phyloP scores from a whole-genome alignment of 92 coral and sea anemone genomes.

The Parazoanthus swiftii region DNA sequence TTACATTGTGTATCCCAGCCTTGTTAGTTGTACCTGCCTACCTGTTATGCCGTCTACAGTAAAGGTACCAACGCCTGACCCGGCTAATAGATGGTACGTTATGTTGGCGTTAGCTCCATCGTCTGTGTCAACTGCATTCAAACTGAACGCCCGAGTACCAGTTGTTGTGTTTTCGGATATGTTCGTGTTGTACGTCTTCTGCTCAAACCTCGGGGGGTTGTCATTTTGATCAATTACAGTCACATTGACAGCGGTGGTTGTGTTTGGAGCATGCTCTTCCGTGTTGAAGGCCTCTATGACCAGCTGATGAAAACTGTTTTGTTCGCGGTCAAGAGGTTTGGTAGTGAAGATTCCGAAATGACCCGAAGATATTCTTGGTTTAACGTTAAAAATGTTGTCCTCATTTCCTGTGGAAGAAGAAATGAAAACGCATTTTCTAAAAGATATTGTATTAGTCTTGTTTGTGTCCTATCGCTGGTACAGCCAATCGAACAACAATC shows the following conservation, averaged over 20 bases:
- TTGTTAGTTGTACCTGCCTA: neutral
- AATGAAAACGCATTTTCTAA: neutral
- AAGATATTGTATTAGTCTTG: no score
- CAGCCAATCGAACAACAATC: no score
- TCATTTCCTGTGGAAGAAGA: slow-evolving; percentile 43
- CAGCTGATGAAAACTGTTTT: slow-evolving; percentile 31
- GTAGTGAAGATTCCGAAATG: slow-evolving; percentile 45
- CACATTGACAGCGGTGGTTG: slow-evolving; percentile 49
- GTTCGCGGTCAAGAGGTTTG: slow-evolving; percentile 56
- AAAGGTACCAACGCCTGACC: slow-evolving; percentile 57
- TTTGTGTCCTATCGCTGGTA: no score
- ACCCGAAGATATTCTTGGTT: slow-evolving; percentile 46
- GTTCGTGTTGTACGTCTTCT: slow-evolving; percentile 37
- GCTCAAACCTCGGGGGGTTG: slow-evolving; percentile 51
- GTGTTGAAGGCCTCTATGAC: slow-evolving; percentile 38
- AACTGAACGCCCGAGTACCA: slow-evolving; percentile 44
- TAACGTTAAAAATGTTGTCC: slow-evolving; percentile 35
- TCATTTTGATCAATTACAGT: slow-evolving; percentile 52
- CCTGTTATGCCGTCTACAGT: slow-evolving; percentile 48
- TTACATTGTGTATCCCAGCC: neutral
- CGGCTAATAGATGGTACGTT: slow-evolving; percentile 47
- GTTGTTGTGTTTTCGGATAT: slow-evolving; percentile 48
- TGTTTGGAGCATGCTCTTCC: slow-evolving; percentile 48
- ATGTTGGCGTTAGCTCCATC: slow-evolving; percentile 41
- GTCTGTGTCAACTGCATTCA: slow-evolving; percentile 50